Evolutionary conservation across 2,888 invertebrate species (phyloP), one percentile per base, ranked within the genome.

Genomic region (Drosophila kambysellisi): DNA sequence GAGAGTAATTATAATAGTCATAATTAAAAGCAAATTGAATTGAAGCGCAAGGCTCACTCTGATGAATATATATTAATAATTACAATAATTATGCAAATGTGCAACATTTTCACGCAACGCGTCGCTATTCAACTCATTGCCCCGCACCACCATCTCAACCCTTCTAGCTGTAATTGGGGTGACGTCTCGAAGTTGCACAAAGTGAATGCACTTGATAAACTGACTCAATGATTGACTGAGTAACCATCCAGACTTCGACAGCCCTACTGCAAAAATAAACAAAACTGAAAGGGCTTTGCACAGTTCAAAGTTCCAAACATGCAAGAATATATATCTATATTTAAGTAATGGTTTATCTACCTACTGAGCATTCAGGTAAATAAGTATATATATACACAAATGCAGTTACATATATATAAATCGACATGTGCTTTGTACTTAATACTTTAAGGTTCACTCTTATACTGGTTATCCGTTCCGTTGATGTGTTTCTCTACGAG

Each of bases 21-120:
- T 87, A 85, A 88, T 88, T 88, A 88, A 89, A 84, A 81, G 52
- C 46, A 58, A 80, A 89, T 88, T 89, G 81, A 87, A 76, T 72
- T 87, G 83, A 81, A 88, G 74, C 78, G 66, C 74, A 79, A 76
- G 74, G 66, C 81, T 81, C 79, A 70, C 76, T 77, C 74, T 87
- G 77, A 84, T 88, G 84, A 86, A 83, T 82, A 87, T 79, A 70
- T 83, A 81, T 87, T 87, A 77, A 79, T 82, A 87, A 87, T 84
- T 83, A 79, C 74, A 76, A 89, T 82, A 83, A 88, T 88, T 89
- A 89, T 84, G 84, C 81, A 83, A 81, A 87, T 84, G 60, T 80
- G 77, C 66, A 81, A 66, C 74, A 70, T 71, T 81, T 88, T 83
- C 83, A 74, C 65, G 81, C 76, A 73, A 75, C 71, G 73, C 69